Conservation (phyloP, 2,797 vertebrate genomes). For the Phoeniculus purpureus region DNA sequence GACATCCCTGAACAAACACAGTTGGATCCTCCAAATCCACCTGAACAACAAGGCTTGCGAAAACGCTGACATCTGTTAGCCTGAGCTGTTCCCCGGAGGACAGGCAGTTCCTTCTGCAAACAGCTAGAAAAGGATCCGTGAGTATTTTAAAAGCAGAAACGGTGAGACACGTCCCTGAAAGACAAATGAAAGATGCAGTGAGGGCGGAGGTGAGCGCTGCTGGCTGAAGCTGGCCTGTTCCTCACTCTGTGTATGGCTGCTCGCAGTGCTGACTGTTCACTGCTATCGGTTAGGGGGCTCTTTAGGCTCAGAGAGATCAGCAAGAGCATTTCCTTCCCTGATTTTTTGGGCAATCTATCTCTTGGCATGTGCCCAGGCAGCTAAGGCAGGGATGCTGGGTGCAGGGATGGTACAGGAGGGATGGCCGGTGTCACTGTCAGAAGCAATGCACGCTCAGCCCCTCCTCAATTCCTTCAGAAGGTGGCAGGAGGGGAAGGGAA, state of each 20-base stretch:
- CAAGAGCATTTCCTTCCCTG: background rate
- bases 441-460: accelerated
- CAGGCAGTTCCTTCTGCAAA: background rate
- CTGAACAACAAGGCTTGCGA: background rate
- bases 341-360: background rate
- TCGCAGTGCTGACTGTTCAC: accelerated
- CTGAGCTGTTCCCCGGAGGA: background rate
- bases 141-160: background rate
- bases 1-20: conserved; percentile 24
- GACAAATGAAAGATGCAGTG: background rate
- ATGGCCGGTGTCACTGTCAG: background rate
- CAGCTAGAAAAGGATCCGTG: background rate
- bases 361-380: background rate
- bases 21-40: conserved; percentile 38
- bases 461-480: background rate
- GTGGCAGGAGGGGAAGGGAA: background rate
- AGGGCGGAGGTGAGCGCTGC: background rate
- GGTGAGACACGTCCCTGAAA: background rate
- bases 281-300: background rate
- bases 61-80: conserved; percentile 1
- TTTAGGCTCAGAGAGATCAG: background rate
- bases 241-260: accelerated
- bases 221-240: background rate
- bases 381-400: background rate
- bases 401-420: background rate